These are phyloP conservation scores for Phyllopteryx taeniolatus DNA, from an alignment of 2,113 vertebrate genomes.

Conservation along the genomic window DNA sequence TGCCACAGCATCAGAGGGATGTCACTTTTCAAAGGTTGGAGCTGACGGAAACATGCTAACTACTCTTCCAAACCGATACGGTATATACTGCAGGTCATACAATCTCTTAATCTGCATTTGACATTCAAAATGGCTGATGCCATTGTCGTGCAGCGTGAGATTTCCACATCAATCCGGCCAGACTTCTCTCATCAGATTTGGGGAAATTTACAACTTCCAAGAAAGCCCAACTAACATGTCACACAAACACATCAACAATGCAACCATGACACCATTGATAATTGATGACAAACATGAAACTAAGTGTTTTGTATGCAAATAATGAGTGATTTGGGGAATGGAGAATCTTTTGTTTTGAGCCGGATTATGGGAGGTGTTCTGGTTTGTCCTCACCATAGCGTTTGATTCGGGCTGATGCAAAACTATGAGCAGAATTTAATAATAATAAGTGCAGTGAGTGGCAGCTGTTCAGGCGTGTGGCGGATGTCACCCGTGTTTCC, in stretches of 20 bases:
- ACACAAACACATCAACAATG: not conserved
- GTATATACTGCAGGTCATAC: no score
- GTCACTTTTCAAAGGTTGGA: no score
- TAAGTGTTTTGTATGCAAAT: constrained; percentile 76
- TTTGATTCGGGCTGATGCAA: constrained; percentile 76
- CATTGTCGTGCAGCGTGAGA: not conserved
- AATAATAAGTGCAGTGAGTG: constrained; percentile 71
- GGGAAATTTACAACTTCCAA: not conserved
- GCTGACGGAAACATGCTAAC: no score
- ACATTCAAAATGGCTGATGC: not conserved
- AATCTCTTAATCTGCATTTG: not conserved
- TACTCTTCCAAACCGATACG: no score
- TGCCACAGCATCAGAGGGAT: no score
- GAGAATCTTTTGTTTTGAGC: constrained; percentile 73
- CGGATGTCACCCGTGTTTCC: constrained; percentile 61
- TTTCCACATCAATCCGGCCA: not conserved
- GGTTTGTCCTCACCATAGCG: constrained; percentile 77
- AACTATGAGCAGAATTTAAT: constrained; percentile 79
- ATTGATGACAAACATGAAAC: constrained; percentile 66
- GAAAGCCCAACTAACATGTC: not conserved
- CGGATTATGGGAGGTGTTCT: constrained; percentile 77
- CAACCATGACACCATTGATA: not conserved
- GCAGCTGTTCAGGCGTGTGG: constrained; percentile 60
- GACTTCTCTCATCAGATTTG: not conserved
- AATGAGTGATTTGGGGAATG: constrained; percentile 67